Base-by-base conservation (phyloP, 2,888 invertebrate genomes). In the Ceriagrion tenellum region DNA sequence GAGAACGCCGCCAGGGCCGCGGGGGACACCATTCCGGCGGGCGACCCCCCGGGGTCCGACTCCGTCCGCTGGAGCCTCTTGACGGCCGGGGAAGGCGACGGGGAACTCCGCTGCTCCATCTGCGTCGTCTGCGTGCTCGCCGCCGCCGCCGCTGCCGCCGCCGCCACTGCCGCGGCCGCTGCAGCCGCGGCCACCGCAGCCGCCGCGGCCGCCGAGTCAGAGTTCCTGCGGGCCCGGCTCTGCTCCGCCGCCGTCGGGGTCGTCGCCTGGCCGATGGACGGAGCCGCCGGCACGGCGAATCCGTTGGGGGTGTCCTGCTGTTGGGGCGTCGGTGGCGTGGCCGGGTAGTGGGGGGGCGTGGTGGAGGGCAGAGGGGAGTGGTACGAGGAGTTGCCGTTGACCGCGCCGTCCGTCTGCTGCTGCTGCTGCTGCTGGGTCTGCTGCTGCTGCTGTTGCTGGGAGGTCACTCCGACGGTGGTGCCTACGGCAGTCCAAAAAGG, bases 401-500 rank as follows among this genome's bases (percentile, higher is more conserved):
- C 95, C 18, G 95, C 95, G 97, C 96, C 97, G 97, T 96, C 97
- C 97, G 95, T 96, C 96, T 63, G 96, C 95, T 95, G 95, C 47
- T 56, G 81, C 35, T 35, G 35, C 59, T 59, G 90, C 59, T 93
- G 95, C 35, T 88, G 95, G 30, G 95, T 96, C 91, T 95, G 96
- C 96, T 63, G 96, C 95, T 95, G 95, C 30, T 56, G 81, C 35
- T 81, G 81, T 35, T 81, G 81, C 47, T 96, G 95, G 89, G 96
- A 96, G 95, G 96, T 96, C 97, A 97, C 6, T 96, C 96, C 59
- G 98, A 96, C 74, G 97, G 97, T 35, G 97, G 97, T 69, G 97
- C 97, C 56, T 98, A 98, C 40, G 98, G 97, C 95, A 97, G 63
- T 93, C 97, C 96, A 98, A 98, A 95, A 97, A 97, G 89, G 97